Percentiles rank a stretch among this genome's conserved stretches.
Evolutionary conservation across 1,140 invertebrate genomes (phyloP).

Genomic region (Dendroctonus valens): DNA sequence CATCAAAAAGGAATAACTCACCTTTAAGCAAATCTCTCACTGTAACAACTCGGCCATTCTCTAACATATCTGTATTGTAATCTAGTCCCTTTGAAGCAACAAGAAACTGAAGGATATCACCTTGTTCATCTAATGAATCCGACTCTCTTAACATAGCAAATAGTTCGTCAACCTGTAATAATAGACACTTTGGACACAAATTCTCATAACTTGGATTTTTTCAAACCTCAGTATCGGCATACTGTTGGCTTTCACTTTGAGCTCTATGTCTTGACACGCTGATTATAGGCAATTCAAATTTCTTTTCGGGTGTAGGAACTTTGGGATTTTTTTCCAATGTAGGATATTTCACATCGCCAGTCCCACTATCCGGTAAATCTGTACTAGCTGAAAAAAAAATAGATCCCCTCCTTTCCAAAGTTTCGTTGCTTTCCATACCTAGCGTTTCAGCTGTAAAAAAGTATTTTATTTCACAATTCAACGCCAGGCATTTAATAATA

Average conservation of each 20-base stretch:
- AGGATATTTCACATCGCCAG: conserved; percentile 47
- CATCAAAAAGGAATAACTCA: neutral
- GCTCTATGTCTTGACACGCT: conserved; percentile 49
- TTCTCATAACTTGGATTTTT: neutral
- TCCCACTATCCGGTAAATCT: conserved; percentile 36
- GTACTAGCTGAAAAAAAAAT: conserved; percentile 35
- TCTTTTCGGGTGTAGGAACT: conserved; percentile 16
- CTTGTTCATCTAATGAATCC: conserved; percentile 94
- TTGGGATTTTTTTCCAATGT: conserved; percentile 50
- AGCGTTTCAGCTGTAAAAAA: conserved; percentile 64
- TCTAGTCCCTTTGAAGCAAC: conserved; percentile 81
- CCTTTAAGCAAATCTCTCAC: conserved; percentile 91
- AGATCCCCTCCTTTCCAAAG: conserved; percentile 42
- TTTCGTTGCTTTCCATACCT: conserved; percentile 68
- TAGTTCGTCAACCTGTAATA: conserved; percentile 70
- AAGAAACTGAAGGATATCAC: conserved; percentile 96
- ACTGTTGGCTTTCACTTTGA: conserved; percentile 64
- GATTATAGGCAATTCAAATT: conserved; percentile 35
- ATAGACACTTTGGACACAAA: conserved; percentile 9
- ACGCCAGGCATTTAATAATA: too few relatives aligned
- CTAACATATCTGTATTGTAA: conserved; percentile 78
- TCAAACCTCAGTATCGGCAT: conserved; percentile 77
- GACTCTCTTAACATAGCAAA: conserved; percentile 90
- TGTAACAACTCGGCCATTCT: conserved; percentile 75
- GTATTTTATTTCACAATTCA: neutral